A percentile compares a stretch with the other conserved stretches of the same genome.
Conservation (phyloP, 2,113 vertebrate species). For the Anarhynchus alexandrinus region DNA sequence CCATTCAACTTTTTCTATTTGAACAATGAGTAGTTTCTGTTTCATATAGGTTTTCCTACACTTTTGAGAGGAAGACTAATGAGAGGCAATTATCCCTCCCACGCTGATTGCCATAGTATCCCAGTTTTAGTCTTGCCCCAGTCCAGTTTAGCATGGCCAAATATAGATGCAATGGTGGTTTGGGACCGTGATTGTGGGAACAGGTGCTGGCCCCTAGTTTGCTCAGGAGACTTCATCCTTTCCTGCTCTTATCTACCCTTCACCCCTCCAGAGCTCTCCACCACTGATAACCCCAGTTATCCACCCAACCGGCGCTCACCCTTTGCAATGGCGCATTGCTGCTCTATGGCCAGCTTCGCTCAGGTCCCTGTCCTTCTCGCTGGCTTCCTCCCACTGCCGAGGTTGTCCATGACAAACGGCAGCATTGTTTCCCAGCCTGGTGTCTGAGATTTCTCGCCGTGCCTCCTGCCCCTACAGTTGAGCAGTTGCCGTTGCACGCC, state of each 20-base stretch:
- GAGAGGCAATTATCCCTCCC: background rate
- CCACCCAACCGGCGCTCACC: rapidly evolving
- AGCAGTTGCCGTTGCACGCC: background rate
- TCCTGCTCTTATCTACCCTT: background rate
- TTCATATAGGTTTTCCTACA: background rate
- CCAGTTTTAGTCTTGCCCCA: rapidly evolving
- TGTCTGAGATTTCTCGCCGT: background rate
- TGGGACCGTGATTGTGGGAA: background rate
- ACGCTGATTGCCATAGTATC: rapidly evolving
- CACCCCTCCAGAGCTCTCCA: background rate
- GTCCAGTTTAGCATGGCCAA: background rate
- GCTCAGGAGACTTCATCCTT: background rate
- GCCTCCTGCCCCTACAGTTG: background rate
- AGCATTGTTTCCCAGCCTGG: background rate
- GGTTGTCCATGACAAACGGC: background rate
- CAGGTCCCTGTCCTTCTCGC: background rate
- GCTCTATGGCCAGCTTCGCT: rapidly evolving
- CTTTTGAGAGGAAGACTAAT: background rate
- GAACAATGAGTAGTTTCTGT: background rate
- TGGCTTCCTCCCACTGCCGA: rapidly evolving
- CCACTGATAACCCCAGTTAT: background rate
- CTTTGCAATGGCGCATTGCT: rapidly evolving
- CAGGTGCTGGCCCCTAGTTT: background rate
- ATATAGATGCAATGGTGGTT: background rate
- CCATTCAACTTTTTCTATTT: background rate